Base-by-base conservation (phyloP, 2,888 invertebrate species). In the Machimus atricapillus region DNA sequence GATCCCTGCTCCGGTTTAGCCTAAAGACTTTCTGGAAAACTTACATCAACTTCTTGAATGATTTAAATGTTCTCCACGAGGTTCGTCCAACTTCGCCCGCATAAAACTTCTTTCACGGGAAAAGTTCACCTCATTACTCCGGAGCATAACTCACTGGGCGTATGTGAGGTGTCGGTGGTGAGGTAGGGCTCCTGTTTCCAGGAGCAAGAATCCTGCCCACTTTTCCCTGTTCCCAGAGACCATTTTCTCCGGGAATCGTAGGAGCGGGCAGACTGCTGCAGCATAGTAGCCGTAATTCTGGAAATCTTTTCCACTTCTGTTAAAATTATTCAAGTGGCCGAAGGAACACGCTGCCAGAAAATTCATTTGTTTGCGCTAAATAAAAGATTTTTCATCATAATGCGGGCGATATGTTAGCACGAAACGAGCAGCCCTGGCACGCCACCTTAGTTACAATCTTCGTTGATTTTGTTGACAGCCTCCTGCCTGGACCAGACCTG, bases 331-430 rank as follows among this genome's bases (percentile, higher is more conserved):
- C 76, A 40, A 76, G 76, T 76, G 34, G 76, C 40, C 66, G 37
- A 34, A 1, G 76, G 76, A 76, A 34, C 27, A 37, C 1, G 34
- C 37, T 76, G 76, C 76, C 76, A 76, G 76, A 76, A 74, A 66
- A 76, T 76, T 76, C 76, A 76, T 76, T 76, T 76, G 76, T 34
- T 76, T 76, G 34, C 34, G 76, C 76, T 76, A 76, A 76, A 31
- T 76, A 76, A 76, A 76, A 37, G n/a, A 76, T 76, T 76, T 76
- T 76, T 76, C 76, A 76, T 76, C 76, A 76, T 76, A 76, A 76
- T 76, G 76, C 40, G 34, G 76, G 19, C 76, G 34, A 76, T 76
- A 76, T 76, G 76, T 76, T 76, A 76, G 34, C 40, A 34, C 9
- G 34, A 27, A 23, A 37, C 37, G 37, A 66, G 27, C 19, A 66